These are phyloP conservation scores for Pygoscelis adeliae DNA, from an alignment of 2,113 vertebrate species.

Conservation along the genomic window DNA sequence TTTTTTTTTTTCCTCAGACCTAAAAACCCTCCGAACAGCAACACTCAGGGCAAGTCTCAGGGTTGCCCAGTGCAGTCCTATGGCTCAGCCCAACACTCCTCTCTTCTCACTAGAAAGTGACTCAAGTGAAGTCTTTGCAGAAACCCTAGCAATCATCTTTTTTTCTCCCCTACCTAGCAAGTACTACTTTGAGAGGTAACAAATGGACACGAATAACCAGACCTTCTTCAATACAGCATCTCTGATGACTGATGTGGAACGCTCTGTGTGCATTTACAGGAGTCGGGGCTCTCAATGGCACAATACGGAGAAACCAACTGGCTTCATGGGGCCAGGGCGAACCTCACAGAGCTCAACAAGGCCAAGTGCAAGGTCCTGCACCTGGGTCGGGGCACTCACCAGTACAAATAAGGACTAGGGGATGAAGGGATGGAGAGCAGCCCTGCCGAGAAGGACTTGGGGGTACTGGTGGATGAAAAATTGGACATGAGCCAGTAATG, in stretches of 20 bases:
- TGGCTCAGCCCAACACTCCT: not conserved
- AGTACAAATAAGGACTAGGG: not conserved
- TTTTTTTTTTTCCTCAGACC: not conserved
- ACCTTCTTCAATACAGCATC: not conserved
- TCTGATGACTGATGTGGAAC: not conserved
- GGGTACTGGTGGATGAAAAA: not conserved
- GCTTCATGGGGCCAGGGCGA: not conserved
- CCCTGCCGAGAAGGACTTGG: not conserved
- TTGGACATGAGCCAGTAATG: fast-evolving
- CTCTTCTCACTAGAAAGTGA: not conserved
- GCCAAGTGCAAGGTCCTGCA: not conserved
- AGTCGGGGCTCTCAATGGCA: not conserved
- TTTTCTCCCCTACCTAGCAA: not conserved
- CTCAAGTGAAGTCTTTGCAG: not conserved
- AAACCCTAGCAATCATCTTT: not conserved
- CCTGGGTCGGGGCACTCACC: not conserved
- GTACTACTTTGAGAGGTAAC: not conserved
- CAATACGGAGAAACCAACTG: not conserved
- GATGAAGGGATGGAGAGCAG: not conserved
- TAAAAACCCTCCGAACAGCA: not conserved
- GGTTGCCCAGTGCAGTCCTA: not conserved
- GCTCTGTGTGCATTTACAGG: not conserved
- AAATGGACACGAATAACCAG: not conserved
- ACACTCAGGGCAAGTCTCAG: not conserved
- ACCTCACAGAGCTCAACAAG: not conserved